These are phyloP conservation scores for Drosophila austrosaltans DNA, from an alignment of 2,888 invertebrate genomes.

Conservation along the genomic window DNA sequence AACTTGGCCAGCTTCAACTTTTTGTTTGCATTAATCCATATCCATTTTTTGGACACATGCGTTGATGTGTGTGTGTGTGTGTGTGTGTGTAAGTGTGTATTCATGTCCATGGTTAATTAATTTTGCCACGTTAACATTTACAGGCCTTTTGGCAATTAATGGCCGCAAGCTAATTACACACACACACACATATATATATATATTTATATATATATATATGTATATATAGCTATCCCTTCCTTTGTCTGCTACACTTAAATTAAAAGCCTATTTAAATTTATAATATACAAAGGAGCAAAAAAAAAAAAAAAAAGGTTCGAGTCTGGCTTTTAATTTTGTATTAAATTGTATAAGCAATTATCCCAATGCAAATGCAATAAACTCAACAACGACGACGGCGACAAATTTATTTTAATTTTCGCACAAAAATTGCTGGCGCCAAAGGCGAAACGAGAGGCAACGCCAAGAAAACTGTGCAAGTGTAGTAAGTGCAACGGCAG, in stretches of 20 bases:
- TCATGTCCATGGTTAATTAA: constrained; percentile 51
- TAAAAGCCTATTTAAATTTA: constrained; percentile 72
- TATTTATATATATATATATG: constrained; percentile 9
- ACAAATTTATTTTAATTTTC: constrained; percentile 74
- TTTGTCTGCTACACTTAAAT: constrained; percentile 59
- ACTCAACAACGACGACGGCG: constrained; percentile 42
- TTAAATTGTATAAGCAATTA: constrained; percentile 77
- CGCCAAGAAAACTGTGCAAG: constrained; percentile 25
- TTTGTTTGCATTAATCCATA: constrained; percentile 9
- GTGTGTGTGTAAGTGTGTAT: constrained; percentile 20
- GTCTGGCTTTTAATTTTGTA: constrained; percentile 70
- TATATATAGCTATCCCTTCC: constrained; percentile 44
- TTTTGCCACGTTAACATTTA: constrained; percentile 62
- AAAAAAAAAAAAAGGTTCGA: not conserved
- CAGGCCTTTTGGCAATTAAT: constrained; percentile 57
- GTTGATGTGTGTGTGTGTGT: constrained; percentile 15
- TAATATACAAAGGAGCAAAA: constrained; percentile 41
- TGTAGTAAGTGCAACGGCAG: constrained; percentile 29
- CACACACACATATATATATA: constrained; percentile 17
- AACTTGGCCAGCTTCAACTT: constrained; percentile 4
- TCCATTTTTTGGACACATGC: constrained; percentile 9
- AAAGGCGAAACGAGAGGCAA: constrained; percentile 42
- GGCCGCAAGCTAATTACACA: constrained; percentile 59
- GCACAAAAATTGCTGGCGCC: constrained; percentile 36
- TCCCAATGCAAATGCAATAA: constrained; percentile 73